These are phyloP conservation scores for Emydoidea blandingii DNA, from an alignment of 2,797 vertebrate genomes.

Conservation along the genomic window DNA sequence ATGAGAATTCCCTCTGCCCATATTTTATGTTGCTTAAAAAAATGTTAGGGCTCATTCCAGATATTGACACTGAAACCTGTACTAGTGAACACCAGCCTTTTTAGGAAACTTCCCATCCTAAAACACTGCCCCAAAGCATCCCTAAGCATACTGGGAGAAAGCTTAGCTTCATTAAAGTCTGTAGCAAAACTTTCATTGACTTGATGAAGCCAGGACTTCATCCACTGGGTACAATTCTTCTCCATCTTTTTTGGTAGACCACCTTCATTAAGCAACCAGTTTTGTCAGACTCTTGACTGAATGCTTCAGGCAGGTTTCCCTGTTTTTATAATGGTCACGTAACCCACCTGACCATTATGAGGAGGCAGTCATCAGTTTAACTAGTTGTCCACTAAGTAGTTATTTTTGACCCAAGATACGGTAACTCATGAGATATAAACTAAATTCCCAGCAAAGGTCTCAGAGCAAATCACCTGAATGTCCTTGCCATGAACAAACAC, in stretches of 20 bases:
- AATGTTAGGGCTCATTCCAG: not conserved
- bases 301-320: not conserved
- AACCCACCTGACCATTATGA: not conserved
- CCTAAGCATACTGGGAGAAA: not conserved
- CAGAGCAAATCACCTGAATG: not conserved
- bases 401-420: not conserved
- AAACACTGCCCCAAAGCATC: not conserved
- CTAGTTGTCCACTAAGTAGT: not conserved
- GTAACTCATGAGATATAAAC: not conserved
- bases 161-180: too few relatives aligned
- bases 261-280: not conserved
- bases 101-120: not conserved
- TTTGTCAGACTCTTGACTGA: not conserved
- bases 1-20: not conserved
- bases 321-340: not conserved
- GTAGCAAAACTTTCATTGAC: not conserved
- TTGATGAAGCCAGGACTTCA: not conserved
- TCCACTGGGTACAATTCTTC: not conserved
- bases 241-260: not conserved
- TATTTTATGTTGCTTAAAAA: not conserved
- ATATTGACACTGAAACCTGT: not conserved
- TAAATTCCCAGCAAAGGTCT: constrained; percentile 23
- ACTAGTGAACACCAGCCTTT: not conserved
- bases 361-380: not conserved
- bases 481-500: accelerated